Conservation (phyloP, 2,113 vertebrate genomes). For the Heptranchias perlo region DNA sequence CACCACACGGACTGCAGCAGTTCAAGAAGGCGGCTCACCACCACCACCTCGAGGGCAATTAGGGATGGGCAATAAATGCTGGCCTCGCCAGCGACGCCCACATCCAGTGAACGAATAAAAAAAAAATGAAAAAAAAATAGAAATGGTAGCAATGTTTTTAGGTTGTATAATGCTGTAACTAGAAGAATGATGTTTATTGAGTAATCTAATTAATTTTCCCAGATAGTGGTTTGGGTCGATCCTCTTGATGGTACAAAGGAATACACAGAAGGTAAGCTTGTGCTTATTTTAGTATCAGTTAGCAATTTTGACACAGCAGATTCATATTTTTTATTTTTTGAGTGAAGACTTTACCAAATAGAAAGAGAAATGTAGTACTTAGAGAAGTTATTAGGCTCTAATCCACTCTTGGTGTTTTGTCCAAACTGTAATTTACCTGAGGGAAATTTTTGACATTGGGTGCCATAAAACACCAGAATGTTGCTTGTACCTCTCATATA, state of each 20-base stretch:
- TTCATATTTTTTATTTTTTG: not conserved
- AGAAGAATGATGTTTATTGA: not conserved
- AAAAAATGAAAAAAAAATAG: not conserved
- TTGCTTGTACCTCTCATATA: not conserved
- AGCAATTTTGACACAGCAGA: not conserved
- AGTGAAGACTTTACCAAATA: not conserved
- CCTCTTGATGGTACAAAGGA: slow-evolving; percentile 96
- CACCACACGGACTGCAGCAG: too few relatives aligned
- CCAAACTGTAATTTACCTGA: not conserved
- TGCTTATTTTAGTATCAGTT: slow-evolving; percentile 7
- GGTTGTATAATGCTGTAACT: not conserved
- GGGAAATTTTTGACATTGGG: not conserved
- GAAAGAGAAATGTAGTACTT: not conserved
- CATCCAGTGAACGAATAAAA: too few relatives aligned
- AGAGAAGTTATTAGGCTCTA: not conserved
- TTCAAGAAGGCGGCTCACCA: too few relatives aligned
- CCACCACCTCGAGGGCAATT: too few relatives aligned
- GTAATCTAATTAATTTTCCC: slow-evolving; percentile 39
- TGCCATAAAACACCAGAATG: not conserved
- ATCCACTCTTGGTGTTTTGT: not conserved
- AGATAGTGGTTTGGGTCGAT: slow-evolving; percentile 97
- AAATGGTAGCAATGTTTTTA: not conserved
- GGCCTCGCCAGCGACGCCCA: too few relatives aligned
- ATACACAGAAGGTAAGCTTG: slow-evolving; percentile 82
- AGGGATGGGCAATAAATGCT: too few relatives aligned